Evolutionary conservation across 2,888 invertebrate species (phyloP).

Genomic region (Hyalella azteca): DNA sequence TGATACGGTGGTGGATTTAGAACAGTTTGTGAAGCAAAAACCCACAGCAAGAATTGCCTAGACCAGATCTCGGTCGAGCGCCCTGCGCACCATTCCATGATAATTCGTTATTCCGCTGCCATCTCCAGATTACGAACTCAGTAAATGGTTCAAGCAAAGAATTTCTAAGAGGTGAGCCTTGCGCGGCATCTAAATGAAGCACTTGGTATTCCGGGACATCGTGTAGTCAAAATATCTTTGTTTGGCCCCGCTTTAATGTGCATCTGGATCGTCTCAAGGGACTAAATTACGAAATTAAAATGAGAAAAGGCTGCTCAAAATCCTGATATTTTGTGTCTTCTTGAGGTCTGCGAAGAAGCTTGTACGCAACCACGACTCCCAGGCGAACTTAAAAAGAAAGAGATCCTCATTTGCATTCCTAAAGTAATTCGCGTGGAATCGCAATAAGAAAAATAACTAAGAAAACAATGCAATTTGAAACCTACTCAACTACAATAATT

Average conservation of each 20-base stretch:
- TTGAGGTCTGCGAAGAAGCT: not conserved
- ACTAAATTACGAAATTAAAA: slow-evolving; percentile 22
- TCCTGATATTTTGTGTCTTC: not conserved
- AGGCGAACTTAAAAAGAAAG: not conserved
- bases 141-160: slow-evolving; percentile 15
- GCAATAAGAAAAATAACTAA: too few species aligned
- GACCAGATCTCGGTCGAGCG: not conserved
- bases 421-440: not conserved
- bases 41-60: not conserved
- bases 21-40: not conserved
- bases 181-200: slow-evolving; percentile 13
- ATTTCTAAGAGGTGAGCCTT: slow-evolving; percentile 22
- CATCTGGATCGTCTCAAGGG: not conserved
- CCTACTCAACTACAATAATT: too few species aligned
- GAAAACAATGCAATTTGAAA: too few species aligned
- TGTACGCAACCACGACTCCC: not conserved
- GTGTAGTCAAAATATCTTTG: slow-evolving; percentile 31
- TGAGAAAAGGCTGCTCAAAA: not conserved
- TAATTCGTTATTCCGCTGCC: slow-evolving; percentile 18
- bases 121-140: slow-evolving; percentile 20
- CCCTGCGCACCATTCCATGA: not conserved
- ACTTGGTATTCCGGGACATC: not conserved
- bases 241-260: slow-evolving; percentile 36
- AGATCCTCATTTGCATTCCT: not conserved
- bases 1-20: too few species aligned